Evolutionary conservation across 1,140 invertebrate genomes (phyloP).

Genomic region (Cotesia glomerata): DNA sequence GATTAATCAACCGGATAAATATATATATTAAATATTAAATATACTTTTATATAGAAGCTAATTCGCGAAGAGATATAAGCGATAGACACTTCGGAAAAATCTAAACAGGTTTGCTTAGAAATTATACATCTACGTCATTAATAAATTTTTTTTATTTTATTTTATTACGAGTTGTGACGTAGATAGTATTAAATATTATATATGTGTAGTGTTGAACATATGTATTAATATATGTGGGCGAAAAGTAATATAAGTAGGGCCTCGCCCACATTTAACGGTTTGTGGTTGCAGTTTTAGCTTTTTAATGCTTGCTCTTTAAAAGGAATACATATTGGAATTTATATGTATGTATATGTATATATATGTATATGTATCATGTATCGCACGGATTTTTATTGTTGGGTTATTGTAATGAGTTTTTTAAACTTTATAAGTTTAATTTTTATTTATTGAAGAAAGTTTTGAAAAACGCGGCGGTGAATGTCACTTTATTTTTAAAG

Average conservation of each 20-base stretch:
- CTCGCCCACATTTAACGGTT: constrained; percentile 2
- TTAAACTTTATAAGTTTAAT: too few relatives aligned
- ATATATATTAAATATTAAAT: neutral
- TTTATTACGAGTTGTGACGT: neutral
- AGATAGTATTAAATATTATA: too few relatives aligned
- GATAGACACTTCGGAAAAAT: neutral
- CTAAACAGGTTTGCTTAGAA: neutral
- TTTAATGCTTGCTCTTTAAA: neutral
- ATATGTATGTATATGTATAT: neutral
- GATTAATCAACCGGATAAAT: neutral
- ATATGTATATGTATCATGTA: too few relatives aligned
- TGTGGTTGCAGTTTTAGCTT: neutral
- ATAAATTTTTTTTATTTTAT: too few relatives aligned
- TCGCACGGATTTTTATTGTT: too few relatives aligned
- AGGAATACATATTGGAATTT: neutral
- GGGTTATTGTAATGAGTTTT: too few relatives aligned
- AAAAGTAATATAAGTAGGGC: neutral
- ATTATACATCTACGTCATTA: neutral
- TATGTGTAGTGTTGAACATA: neutral
- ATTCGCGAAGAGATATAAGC: neutral
- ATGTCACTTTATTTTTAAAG: too few relatives aligned
- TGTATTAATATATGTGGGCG: neutral
- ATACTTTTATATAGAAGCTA: neutral
- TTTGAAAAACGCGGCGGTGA: too few relatives aligned
- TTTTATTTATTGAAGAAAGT: too few relatives aligned